Conservation (phyloP, 2,113 vertebrate genomes). For the Channa maculata region DNA sequence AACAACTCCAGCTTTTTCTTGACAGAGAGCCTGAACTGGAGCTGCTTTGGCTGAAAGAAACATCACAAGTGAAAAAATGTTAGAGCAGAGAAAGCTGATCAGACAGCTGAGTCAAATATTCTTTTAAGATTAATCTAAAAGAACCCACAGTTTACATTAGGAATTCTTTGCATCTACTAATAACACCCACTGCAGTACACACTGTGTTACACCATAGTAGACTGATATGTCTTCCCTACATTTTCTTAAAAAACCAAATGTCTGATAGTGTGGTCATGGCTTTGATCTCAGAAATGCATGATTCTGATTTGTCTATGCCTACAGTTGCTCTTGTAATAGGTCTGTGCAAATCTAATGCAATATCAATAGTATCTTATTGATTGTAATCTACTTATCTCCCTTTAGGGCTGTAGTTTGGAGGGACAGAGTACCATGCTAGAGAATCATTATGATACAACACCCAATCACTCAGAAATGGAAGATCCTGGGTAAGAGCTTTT, state of each 20-base stretch:
- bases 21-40: not conserved
- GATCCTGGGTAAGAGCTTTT: conserved; percentile 84
- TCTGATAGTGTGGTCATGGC: conserved; percentile 22
- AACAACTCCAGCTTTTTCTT: conserved; percentile 25
- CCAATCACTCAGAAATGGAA: conserved; percentile 86
- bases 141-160: conserved; percentile 13
- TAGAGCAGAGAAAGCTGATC: conserved; percentile 16
- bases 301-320: conserved; percentile 40
- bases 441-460: conserved; percentile 91
- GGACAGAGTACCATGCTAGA: conserved; percentile 89
- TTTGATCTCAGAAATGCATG: conserved; percentile 70
- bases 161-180: conserved; percentile 65
- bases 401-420: conserved; percentile 92
- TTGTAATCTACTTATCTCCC: conserved; percentile 18
- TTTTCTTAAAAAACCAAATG: conserved; percentile 48
- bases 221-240: conserved; percentile 40
- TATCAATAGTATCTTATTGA: conserved; percentile 4
- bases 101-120: conserved; percentile 13
- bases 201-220: conserved; percentile 13
- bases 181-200: conserved; percentile 51
- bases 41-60: conserved; percentile 12
- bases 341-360: not conserved
- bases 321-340: conserved; percentile 31
- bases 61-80: conserved; percentile 15
- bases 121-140: conserved; percentile 1